Evolutionary conservation across 2,113 vertebrate genomes (phyloP), one percentile per base, ranked within the genome.

Genomic region (Lontra canadensis): DNA sequence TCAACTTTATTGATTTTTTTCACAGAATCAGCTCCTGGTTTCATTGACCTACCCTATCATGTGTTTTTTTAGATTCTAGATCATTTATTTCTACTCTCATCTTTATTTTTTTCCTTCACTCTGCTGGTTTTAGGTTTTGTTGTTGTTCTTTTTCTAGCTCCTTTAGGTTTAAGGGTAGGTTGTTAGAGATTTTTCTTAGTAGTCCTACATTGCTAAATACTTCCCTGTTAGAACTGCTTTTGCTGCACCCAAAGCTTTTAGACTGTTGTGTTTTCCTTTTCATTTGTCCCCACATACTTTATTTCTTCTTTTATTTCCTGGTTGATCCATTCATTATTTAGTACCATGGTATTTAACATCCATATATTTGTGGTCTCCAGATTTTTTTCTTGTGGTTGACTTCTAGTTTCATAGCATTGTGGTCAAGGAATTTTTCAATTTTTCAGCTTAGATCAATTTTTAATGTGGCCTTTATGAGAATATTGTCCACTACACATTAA

Each of bases 371-470:
- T 76, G 74, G 42, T 31, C 74, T 76, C 42, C 74, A 76, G 14
- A 47, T 47, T 44, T 76, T 76, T 47, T 47, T 76, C 42, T 76
- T 76, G 42, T 18, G 74, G 74, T 18, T 47, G 42, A 76, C 74
- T 47, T 76, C 42, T 18, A 47, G 74, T 74, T 74, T 74, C 39
- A 74, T 44, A 74, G 39, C 39, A 74, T 74, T 74, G 39, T 76
- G 42, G 14, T 83, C 39, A 88, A 82, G 18, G 25, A 71, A 39
- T 26, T 71, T 88, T 94, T 92, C 36, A 83, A 52, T 31, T 78
- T 93, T 92, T 86, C 26, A 71, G 83, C 83, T 89, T 29, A 47
- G 65, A 87, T 96, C 31, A 84, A 84, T 78, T 97, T 82, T 82
- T 82, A 85, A 85, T 25, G 7, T 20, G 94, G 55, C 3, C 23